These are phyloP conservation scores for Haplochromis burtoni DNA, from an alignment of 2,113 vertebrate genomes.

Conservation along the genomic window DNA sequence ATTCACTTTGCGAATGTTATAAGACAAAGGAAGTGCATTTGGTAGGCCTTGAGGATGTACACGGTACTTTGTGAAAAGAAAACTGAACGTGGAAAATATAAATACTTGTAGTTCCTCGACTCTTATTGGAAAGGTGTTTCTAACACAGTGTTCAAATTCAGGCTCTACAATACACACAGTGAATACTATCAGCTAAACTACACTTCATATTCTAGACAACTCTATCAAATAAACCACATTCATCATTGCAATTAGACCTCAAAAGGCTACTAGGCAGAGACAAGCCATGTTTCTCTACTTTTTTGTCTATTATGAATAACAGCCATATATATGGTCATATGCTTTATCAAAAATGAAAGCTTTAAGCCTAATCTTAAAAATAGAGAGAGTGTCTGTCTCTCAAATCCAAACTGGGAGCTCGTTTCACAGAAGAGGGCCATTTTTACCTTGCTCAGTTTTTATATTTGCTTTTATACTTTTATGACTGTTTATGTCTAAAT, in stretches of 20 bases:
- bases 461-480: background rate
- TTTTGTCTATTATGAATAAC: background rate
- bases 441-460: background rate
- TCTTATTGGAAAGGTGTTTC: background rate
- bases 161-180: background rate
- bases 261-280: background rate
- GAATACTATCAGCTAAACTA: background rate
- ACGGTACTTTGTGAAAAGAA: background rate
- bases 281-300: background rate
- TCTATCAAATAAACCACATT: background rate
- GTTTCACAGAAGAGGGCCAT: background rate
- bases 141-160: background rate
- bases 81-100: background rate
- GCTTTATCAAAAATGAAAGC: background rate
- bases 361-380: background rate
- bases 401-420: background rate
- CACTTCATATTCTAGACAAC: background rate
- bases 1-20: accelerated
- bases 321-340: background rate
- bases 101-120: background rate
- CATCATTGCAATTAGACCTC: background rate
- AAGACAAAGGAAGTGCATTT: background rate
- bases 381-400: background rate
- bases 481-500: background rate
- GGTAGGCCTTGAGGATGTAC: background rate